Percentiles rank a stretch among this genome's conserved stretches.
Conservation (phyloP, 2,888 invertebrate genomes). For the Pachydiplax longipennis region DNA sequence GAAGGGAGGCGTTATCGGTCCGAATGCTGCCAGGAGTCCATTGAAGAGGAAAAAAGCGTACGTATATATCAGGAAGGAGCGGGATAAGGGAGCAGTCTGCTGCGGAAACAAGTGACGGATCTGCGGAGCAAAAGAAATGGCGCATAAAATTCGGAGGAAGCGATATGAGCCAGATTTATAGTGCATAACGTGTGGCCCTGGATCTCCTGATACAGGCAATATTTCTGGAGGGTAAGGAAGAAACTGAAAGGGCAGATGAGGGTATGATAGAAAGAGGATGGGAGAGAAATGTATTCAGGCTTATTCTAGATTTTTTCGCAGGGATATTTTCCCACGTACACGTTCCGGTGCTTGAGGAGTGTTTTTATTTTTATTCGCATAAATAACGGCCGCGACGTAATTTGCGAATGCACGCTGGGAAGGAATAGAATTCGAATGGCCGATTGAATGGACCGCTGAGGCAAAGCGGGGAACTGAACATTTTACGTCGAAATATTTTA, state of each 20-base stretch:
- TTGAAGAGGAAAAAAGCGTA: not conserved
- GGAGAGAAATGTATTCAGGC: not conserved
- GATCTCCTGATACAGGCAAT: not conserved
- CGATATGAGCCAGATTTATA: slow-evolving; percentile 1
- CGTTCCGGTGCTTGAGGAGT: not conserved
- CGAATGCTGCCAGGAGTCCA: not conserved
- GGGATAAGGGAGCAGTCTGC: not conserved
- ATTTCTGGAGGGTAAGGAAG: not conserved
- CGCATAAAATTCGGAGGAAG: slow-evolving; percentile 7
- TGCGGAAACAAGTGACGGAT: slow-evolving; percentile 33
- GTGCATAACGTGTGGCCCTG: not conserved
- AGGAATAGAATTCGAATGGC: too few relatives aligned
- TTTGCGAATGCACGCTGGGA: too few relatives aligned
- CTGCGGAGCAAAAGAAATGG: slow-evolving; percentile 17
- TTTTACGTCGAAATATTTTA: too few relatives aligned
- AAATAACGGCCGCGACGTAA: too few relatives aligned
- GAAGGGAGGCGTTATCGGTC: not conserved
- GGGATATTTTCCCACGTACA: not conserved
- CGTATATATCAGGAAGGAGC: not conserved
- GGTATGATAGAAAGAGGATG: not conserved
- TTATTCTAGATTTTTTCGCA: not conserved
- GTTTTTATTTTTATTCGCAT: not conserved
- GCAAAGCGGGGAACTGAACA: too few relatives aligned
- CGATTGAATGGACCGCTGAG: too few relatives aligned
- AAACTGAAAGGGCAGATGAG: not conserved